phyloP scores from a whole-genome alignment of 2,888 invertebrate genomes.

The Drosophila paramelanica region DNA sequence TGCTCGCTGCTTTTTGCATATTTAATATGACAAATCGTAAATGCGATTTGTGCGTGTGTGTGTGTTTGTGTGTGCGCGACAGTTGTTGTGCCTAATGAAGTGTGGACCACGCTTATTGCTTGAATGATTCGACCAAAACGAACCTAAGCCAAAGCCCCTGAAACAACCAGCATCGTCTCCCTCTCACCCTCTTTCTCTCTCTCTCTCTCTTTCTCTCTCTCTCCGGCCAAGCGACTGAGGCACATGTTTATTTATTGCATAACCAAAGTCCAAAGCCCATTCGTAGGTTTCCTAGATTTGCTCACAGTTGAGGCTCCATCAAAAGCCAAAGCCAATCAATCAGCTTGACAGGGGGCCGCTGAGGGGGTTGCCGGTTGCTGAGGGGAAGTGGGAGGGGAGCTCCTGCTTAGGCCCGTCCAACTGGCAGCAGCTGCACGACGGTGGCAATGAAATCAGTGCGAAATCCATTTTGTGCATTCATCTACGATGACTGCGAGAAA shows the following conservation, averaged over 20 bases:
- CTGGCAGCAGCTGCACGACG: constrained; percentile 5
- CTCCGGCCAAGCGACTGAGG: background rate
- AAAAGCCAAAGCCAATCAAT: constrained; percentile 51
- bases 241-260: constrained; percentile 54
- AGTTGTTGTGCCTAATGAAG: constrained; percentile 60
- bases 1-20: constrained; percentile 48
- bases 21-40: constrained; percentile 62
- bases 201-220: background rate
- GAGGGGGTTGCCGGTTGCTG: background rate
- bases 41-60: constrained; percentile 30
- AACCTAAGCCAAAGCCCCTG: constrained; percentile 1
- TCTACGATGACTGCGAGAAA: constrained; percentile 30
- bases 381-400: background rate
- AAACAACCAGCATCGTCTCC: background rate
- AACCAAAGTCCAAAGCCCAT: constrained; percentile 34
- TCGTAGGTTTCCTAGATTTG: constrained; percentile 3
- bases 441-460: constrained; percentile 10
- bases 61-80: no score
- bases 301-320: constrained; percentile 20
- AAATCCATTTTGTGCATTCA: constrained; percentile 34
- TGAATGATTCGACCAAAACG: constrained; percentile 41
- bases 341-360: constrained; percentile 17
- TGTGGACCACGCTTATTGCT: constrained; percentile 58
- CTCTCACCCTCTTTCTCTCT: no score
- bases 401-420: background rate